A percentile compares a stretch with the other conserved stretches of the same genome.
phyloP scores from a whole-genome alignment of 2,797 vertebrate species.

The Novumbra hubbsi region DNA sequence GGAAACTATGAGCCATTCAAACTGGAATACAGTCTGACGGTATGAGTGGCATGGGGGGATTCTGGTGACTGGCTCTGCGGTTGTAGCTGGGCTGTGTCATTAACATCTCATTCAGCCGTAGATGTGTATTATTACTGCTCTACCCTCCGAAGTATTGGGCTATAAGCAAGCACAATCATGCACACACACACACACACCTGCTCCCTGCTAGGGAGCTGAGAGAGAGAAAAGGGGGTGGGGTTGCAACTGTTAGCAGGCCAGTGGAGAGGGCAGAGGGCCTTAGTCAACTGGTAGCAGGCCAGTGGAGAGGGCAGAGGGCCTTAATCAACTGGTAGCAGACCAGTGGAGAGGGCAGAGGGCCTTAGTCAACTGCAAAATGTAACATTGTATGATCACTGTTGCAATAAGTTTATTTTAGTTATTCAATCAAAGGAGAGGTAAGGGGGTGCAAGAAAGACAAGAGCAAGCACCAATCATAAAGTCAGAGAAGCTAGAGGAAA shows the following conservation, averaged over 20 bases:
- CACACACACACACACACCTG: slow-evolving; percentile 29
- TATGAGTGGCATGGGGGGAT: slow-evolving; percentile 54
- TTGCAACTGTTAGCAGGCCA: too few relatives aligned
- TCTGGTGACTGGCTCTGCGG: slow-evolving; percentile 49
- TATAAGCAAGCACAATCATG: background rate
- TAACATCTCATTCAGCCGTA: slow-evolving; percentile 42
- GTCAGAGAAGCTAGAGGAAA: background rate
- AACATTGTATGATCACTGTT: background rate
- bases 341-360: too few relatives aligned
- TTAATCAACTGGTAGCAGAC: too few relatives aligned
- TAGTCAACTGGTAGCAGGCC: too few relatives aligned
- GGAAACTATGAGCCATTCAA: slow-evolving; percentile 63
- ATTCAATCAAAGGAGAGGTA: background rate
- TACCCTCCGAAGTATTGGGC: background rate
- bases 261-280: too few relatives aligned
- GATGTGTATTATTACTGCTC: background rate
- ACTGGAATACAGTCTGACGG: slow-evolving; percentile 61
- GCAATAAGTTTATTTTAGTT: background rate
- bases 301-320: too few relatives aligned
- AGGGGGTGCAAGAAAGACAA: background rate
- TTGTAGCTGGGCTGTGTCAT: slow-evolving; percentile 56
- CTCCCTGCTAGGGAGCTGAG: slow-evolving; percentile 7
- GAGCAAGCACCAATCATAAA: background rate
- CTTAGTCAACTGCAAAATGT: too few relatives aligned
- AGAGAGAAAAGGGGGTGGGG: background rate